Percentiles rank a stretch among this genome's conserved stretches.
phyloP scores from a whole-genome alignment of 2,888 invertebrate species.

The Conistra vaccinii region DNA sequence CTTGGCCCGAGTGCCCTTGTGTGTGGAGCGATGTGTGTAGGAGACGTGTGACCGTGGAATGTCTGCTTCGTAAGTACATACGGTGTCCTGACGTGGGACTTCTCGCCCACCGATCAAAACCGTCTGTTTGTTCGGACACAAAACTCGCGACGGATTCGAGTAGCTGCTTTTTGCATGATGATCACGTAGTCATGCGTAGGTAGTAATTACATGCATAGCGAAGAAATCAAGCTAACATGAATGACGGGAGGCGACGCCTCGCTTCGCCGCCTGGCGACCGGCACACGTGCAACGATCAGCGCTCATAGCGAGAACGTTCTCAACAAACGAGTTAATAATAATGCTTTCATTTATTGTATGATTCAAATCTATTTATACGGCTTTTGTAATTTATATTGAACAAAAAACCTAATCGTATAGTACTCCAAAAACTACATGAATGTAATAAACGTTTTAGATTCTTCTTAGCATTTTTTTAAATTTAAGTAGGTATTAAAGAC shows the following conservation, averaged over 20 bases:
- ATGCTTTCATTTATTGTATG: conserved; percentile 76
- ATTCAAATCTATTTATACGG: conserved; percentile 66
- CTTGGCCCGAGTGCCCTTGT: conserved; percentile 88
- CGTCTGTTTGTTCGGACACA: conserved; percentile 60
- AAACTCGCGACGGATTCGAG: conserved; percentile 66
- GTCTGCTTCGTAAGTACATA: conserved; percentile 88
- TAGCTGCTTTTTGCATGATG: conserved; percentile 72
- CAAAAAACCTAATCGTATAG: conserved; percentile 56
- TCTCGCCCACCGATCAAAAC: conserved; percentile 73
- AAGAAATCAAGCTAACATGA: conserved; percentile 82
- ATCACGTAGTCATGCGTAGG: conserved; percentile 75
- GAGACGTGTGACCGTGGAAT: conserved; percentile 88
- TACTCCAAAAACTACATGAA: conserved; percentile 47
- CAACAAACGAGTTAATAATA: conserved; percentile 78
- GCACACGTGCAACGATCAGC: conserved; percentile 82
- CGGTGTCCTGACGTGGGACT: conserved; percentile 78
- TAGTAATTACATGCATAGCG: conserved; percentile 76
- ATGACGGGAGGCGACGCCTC: conserved; percentile 82
- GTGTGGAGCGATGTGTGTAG: conserved; percentile 85
- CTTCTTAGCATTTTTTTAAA: too few species aligned
- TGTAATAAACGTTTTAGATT: conserved; percentile 31
- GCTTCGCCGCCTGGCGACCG: conserved; percentile 81
- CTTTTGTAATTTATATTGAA: conserved; percentile 61
- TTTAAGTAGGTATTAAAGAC: conserved; percentile 25
- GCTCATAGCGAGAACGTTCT: conserved; percentile 76